Percentiles rank a stretch among this genome's conserved stretches.
phyloP scores from a whole-genome alignment of 2,113 vertebrate species.

The Collichthys lucidus region DNA sequence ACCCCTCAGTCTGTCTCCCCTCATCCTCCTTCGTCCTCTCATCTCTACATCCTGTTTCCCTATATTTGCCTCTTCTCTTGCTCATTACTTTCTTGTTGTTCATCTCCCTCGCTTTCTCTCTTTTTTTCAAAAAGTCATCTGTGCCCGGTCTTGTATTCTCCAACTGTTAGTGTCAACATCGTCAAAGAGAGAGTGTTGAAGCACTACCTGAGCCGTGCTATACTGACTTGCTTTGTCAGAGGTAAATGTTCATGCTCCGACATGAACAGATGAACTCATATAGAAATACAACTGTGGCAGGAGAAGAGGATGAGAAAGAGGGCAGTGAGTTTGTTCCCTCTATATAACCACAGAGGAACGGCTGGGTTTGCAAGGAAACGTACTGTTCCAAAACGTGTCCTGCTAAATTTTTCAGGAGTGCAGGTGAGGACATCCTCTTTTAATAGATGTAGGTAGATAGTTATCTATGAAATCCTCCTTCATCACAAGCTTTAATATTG shows the following conservation, averaged over 20 bases:
- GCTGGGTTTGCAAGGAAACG: constrained; percentile 43
- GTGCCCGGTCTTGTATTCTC: neutral
- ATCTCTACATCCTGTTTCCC: neutral
- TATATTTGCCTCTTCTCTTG: neutral
- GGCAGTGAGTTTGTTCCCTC: constrained; percentile 37
- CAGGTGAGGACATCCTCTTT: constrained; percentile 50
- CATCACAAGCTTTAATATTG: neutral
- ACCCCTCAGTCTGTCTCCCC: constrained; percentile 16
- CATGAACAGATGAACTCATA: constrained; percentile 3
- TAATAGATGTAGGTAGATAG: constrained; percentile 28
- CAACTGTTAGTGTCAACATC: constrained; percentile 2
- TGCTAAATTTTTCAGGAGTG: constrained; percentile 59
- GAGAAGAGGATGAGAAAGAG: constrained; percentile 11
- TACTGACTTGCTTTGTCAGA: neutral
- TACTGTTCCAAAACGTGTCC: constrained; percentile 40
- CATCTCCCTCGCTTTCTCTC: neutral
- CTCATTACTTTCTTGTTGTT: constrained; percentile 3
- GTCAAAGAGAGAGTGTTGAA: neutral
- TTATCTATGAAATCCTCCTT: neutral
- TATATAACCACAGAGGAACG: constrained; percentile 26
- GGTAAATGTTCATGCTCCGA: neutral
- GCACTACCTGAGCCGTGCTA: neutral
- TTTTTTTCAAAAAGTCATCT: neutral
- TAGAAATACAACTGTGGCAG: neutral
- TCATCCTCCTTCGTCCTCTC: constrained; percentile 1